Evolutionary conservation across 2,113 vertebrate genomes (phyloP), one percentile per base, ranked within the genome.

Genomic region (Saguinus imperator): DNA sequence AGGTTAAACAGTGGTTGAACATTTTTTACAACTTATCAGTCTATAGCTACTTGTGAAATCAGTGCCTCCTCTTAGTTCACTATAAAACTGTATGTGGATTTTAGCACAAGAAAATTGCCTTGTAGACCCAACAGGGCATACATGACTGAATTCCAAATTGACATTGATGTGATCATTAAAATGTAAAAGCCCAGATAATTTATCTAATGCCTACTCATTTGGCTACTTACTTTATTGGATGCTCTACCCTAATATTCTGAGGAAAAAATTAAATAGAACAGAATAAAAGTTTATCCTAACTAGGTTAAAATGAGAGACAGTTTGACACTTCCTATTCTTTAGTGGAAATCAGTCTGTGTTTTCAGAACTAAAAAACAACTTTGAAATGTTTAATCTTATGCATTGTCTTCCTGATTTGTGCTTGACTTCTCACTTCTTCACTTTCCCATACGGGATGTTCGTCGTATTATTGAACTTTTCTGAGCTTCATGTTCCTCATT

Each of bases 181-280:
- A 27, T 94, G 94, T 16, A 85, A 88, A 94, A 40, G 11, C 52
- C 43, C 35, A 92, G 76, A 84, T 17, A 84, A 27, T 57, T 79
- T 87, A 32, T 20, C 16, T 37, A 35, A n/a, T 37, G 61, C 61
- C n/a, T 76, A 23, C 52, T 79, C 73, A 68, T 52, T 87, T 70
- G 52, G 23, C 68, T 81, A 12, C 61, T 79, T 80, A 25, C 40
- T 90, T 8, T 92, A 58, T 70, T 89, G 55, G 37, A 72, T 48
- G 16, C 29, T 87, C 23, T 66, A 29, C 2, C 2, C 12, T 79
- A 50, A 45, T 85, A 84, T 77, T 91, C 48, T 48, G 23, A 90
- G n/a, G 25, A 66, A 82, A 94, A 95, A 87, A 77, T 75, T 18
- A 96, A 89, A 72, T 52, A 94, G 21, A 86, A 57, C 7, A 89